A percentile compares a stretch with the other conserved stretches of the same genome.
Evolutionary conservation across 2,797 vertebrate species (phyloP).

Genomic region (Phataginus tricuspis): DNA sequence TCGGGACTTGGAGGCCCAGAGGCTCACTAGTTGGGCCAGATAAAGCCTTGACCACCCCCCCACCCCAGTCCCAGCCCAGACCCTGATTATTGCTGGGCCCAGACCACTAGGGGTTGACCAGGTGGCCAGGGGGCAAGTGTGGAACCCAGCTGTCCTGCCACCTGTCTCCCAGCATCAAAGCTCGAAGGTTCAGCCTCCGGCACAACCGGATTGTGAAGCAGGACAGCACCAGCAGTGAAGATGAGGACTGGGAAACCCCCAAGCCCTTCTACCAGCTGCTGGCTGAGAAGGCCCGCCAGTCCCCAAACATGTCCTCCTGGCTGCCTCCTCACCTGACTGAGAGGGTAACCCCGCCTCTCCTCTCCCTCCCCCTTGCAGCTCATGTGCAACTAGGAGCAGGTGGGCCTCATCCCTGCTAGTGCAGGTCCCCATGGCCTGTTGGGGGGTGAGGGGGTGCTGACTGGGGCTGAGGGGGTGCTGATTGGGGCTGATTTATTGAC

Average conservation of each 20-base stretch:
- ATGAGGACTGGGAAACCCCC: constrained; percentile 43
- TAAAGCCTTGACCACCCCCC: not conserved
- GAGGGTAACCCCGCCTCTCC: fast-evolving
- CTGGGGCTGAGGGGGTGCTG: not conserved
- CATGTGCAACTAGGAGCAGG: not conserved
- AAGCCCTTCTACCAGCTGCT: constrained; percentile 82
- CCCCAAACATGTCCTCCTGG: fast-evolving
- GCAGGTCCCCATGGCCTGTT: not conserved
- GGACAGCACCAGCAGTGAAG: constrained; percentile 70
- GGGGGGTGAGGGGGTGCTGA: no score
- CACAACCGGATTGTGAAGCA: constrained; percentile 82
- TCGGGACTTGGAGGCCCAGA: not conserved
- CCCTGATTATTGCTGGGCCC: not conserved
- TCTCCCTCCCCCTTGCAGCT: not conserved
- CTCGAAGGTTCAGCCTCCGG: constrained; percentile 80
- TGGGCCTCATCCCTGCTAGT: not conserved
- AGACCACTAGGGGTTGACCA: not conserved
- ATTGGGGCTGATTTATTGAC: not conserved
- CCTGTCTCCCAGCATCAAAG: constrained; percentile 71
- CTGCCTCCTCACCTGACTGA: not conserved
- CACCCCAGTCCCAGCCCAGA: not conserved
- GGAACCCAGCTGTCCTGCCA: fast-evolving
- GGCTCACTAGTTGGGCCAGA: no score
- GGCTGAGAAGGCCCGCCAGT: constrained; percentile 20
- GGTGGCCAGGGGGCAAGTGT: fast-evolving